These are phyloP conservation scores for Steinernema hermaphroditum DNA, from an alignment of 2,888 invertebrate species.

Conservation along the genomic window DNA sequence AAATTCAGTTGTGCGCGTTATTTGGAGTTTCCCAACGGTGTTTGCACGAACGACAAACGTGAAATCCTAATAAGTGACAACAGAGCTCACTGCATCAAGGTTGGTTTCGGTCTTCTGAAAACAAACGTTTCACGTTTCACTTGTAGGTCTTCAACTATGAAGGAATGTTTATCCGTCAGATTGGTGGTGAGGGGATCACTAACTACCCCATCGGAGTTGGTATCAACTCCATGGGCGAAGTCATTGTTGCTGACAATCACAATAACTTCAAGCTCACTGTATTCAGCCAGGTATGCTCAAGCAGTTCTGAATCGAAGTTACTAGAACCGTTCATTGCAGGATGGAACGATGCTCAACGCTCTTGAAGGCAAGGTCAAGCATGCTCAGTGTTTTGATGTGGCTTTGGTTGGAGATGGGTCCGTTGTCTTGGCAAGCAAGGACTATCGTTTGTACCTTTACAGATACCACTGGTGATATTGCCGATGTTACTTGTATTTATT, in stretches of 20 bases:
- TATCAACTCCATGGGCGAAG: slow-evolving; percentile 92
- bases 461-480: slow-evolving; percentile 73
- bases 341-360: slow-evolving; percentile 96
- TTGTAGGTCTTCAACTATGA: slow-evolving; percentile 87
- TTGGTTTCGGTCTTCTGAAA: not conserved
- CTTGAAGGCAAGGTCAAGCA: slow-evolving; percentile 96
- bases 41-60: slow-evolving; percentile 97
- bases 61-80: slow-evolving; percentile 99
- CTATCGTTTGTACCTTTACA: slow-evolving; percentile 96
- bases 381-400: slow-evolving; percentile 98
- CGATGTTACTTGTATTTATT: not conserved
- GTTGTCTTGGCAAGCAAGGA: slow-evolving; percentile 98
- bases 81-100: slow-evolving; percentile 95
- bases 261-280: slow-evolving; percentile 99
- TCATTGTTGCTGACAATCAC: slow-evolving; percentile 97
- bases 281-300: slow-evolving; percentile 76
- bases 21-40: slow-evolving; percentile 97
- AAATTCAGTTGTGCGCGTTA: slow-evolving; percentile 98
- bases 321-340: slow-evolving; percentile 70
- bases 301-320: slow-evolving; percentile 69
- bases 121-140: not conserved
- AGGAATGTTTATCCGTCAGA: slow-evolving; percentile 90
- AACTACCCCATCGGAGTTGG: slow-evolving; percentile 99
- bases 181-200: slow-evolving; percentile 96
- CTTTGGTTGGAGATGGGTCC: slow-evolving; percentile 95